phyloP scores from a whole-genome alignment of 1,140 invertebrate genomes.

The Octopus sinensis region DNA sequence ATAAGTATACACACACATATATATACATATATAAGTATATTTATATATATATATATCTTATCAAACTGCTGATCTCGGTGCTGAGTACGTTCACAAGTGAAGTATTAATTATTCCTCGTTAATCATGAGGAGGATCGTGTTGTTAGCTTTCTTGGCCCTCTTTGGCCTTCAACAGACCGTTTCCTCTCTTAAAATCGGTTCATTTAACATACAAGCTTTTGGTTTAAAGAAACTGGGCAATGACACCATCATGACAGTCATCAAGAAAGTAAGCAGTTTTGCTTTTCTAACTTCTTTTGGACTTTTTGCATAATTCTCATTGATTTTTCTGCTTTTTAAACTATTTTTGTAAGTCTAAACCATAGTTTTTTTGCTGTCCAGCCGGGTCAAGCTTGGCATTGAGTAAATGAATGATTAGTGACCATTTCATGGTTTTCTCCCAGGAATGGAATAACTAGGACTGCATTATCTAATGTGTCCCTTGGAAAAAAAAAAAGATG shows the following conservation, averaged over 20 bases:
- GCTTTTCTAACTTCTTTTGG: not conserved
- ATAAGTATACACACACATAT: not conserved
- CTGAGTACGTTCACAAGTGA: not conserved
- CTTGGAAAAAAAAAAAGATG: no score
- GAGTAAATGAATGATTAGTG: not conserved
- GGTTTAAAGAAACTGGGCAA: constrained; percentile 33
- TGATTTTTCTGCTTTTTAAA: not conserved
- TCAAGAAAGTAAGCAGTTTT: constrained; percentile 26
- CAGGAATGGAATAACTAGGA: not conserved
- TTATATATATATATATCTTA: not conserved
- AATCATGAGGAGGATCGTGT: not conserved
- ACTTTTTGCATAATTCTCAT: not conserved
- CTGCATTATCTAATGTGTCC: no score
- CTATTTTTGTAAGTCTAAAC: not conserved
- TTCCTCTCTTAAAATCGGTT: constrained; percentile 32
- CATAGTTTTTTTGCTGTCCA: no score
- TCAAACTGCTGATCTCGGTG: not conserved
- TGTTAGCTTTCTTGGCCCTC: not conserved
- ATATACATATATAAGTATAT: not conserved
- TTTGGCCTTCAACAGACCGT: constrained; percentile 1
- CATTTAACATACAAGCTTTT: constrained; percentile 43
- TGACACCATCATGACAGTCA: constrained; percentile 23
- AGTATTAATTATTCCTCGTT: not conserved
- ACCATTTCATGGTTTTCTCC: not conserved
- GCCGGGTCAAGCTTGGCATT: not conserved